Conservation (phyloP, 2,888 invertebrate species). For the Rhagophthalmus giganteus region DNA sequence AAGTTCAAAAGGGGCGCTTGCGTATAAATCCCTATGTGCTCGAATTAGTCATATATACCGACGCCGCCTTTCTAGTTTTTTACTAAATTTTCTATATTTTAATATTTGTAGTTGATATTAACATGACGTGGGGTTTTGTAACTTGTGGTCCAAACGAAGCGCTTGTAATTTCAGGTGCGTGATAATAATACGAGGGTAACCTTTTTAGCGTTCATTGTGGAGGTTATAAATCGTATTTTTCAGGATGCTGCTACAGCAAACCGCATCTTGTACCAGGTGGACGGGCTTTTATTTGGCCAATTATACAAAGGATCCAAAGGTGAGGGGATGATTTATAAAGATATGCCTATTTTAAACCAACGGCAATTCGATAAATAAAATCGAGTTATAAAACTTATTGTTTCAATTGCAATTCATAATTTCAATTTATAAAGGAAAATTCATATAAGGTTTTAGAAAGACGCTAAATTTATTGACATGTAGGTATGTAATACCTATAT, state of each 20-base stretch:
- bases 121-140: conserved; percentile 76
- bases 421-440: too few relatives aligned
- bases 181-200: too few relatives aligned
- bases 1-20: conserved; percentile 11
- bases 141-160: conserved; percentile 96
- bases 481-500: too few relatives aligned
- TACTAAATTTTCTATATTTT: conserved; percentile 5
- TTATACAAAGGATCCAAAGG: conserved; percentile 83
- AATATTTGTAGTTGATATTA: conserved; percentile 1
- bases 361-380: too few relatives aligned
- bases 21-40: conserved; percentile 2
- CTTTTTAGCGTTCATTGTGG: conserved; percentile 1
- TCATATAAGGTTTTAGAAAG: too few relatives aligned
- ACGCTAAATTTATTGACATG: too few relatives aligned
- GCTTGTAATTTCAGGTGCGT: conserved; percentile 87
- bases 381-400: too few relatives aligned
- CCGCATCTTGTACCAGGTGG: conserved; percentile 94
- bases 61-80: conserved; percentile 12
- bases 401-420: too few relatives aligned
- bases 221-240: conserved; percentile 36
- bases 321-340: too few relatives aligned
- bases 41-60: not conserved
- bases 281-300: conserved; percentile 96
- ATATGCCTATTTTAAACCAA: too few relatives aligned
- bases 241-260: conserved; percentile 94